phyloP scores from a whole-genome alignment of 2,797 vertebrate species.

The Sebastiscus albofasciatus region DNA sequence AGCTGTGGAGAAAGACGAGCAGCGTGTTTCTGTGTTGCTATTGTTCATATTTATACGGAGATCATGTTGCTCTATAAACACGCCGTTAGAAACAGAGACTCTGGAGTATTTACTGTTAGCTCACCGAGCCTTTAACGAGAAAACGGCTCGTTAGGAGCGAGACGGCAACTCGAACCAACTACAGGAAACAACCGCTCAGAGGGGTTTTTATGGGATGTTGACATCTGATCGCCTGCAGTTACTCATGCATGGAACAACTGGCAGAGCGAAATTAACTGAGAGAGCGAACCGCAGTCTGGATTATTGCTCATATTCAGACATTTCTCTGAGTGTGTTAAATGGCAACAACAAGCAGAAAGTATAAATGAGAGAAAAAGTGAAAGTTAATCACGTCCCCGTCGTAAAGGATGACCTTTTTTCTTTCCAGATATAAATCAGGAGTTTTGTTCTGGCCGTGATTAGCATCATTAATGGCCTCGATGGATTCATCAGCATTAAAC shows the following conservation, averaged over 20 bases:
- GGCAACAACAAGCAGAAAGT: background rate
- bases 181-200: conserved; percentile 17
- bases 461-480: background rate
- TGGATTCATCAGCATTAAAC: background rate
- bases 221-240: conserved; percentile 17
- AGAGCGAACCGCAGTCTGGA: background rate
- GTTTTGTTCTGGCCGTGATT: background rate
- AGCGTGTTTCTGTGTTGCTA: background rate
- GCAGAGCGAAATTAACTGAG: background rate
- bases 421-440: background rate
- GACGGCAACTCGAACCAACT: background rate
- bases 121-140: conserved; percentile 11
- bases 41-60: background rate
- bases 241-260: background rate
- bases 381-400: background rate
- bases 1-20: background rate
- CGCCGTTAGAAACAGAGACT: background rate
- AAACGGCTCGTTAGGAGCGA: conserved; percentile 16
- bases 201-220: conserved; percentile 23
- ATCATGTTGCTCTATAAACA: background rate
- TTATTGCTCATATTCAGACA: background rate
- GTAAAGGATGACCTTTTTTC: background rate
- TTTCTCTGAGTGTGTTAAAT: background rate
- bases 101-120: background rate
- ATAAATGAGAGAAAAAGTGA: background rate